phyloP scores from a whole-genome alignment of 2,888 invertebrate genomes.

The Tuta absoluta region DNA sequence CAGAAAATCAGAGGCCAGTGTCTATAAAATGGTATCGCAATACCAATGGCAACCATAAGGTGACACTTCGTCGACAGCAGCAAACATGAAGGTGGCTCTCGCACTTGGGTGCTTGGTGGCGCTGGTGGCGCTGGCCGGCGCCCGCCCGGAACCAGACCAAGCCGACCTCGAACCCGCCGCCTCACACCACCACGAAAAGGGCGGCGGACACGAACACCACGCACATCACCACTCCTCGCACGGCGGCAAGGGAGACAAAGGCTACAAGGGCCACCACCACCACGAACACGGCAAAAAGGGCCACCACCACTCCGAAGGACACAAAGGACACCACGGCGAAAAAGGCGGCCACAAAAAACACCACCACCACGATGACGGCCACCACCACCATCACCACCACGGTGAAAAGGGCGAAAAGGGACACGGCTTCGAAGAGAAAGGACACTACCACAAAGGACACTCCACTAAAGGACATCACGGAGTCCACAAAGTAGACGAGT shows the following conservation, averaged over 20 bases:
- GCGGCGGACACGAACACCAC: slow-evolving; percentile 84
- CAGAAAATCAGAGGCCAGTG: slow-evolving; percentile 63
- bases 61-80: slow-evolving; percentile 46
- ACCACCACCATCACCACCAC: slow-evolving; percentile 83
- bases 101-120: slow-evolving; percentile 58
- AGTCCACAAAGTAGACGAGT: slow-evolving; percentile 91
- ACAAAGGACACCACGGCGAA: slow-evolving; percentile 81
- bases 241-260: slow-evolving; percentile 86
- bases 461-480: slow-evolving; percentile 92
- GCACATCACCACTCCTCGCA: slow-evolving; percentile 83
- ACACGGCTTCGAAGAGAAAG: slow-evolving; percentile 77
- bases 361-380: slow-evolving; percentile 84
- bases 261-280: slow-evolving; percentile 85
- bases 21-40: slow-evolving; percentile 70
- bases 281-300: slow-evolving; percentile 86
- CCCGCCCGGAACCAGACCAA: slow-evolving; percentile 63
- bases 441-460: slow-evolving; percentile 90
- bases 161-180: slow-evolving; percentile 80
- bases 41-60: slow-evolving; percentile 56
- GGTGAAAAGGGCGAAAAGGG: slow-evolving; percentile 85
- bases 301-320: slow-evolving; percentile 85
- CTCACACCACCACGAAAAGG: slow-evolving; percentile 68
- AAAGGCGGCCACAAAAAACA: slow-evolving; percentile 83
- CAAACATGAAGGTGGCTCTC: slow-evolving; percentile 63
- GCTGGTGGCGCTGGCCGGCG: slow-evolving; percentile 68